Conservation (phyloP, 2,113 vertebrate species). For the Daboia siamensis region DNA sequence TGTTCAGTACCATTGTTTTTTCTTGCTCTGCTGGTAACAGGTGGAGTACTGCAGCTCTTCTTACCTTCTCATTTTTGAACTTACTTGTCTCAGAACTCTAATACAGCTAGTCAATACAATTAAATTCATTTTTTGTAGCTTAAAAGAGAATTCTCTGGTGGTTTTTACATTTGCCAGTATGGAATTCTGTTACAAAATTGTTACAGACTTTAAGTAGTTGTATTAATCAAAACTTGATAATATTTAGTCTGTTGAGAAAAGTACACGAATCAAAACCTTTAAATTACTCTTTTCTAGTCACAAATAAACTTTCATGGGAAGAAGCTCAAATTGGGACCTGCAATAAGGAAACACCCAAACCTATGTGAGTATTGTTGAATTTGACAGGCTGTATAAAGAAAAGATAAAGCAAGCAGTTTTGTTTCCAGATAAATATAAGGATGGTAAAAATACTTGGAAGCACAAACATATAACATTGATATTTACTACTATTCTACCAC, state of each 20-base stretch:
- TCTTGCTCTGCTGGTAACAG: neutral
- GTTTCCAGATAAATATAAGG: neutral
- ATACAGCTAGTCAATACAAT: neutral
- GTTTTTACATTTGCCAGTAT: neutral
- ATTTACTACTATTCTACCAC: neutral
- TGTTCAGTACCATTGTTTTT: neutral
- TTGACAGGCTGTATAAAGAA: neutral
- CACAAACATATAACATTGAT: neutral
- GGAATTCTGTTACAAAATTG: neutral
- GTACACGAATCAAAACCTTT: neutral
- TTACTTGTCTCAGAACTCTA: neutral
- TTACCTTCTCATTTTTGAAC: neutral
- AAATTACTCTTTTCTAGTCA: slow-evolving; percentile 70
- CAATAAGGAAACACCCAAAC: slow-evolving; percentile 89
- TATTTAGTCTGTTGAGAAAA: neutral
- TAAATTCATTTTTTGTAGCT: neutral
- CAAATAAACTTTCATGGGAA: slow-evolving; percentile 89
- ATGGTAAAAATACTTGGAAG: neutral
- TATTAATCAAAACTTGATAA: neutral
- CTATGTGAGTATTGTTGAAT: slow-evolving; percentile 73
- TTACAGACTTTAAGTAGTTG: neutral
- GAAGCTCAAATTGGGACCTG: slow-evolving; percentile 93
- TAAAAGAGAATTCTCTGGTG: neutral
- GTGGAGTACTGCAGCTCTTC: neutral
- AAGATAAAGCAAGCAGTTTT: neutral